phyloP scores from a whole-genome alignment of 2,797 vertebrate genomes.

The Spatula versicolor region DNA sequence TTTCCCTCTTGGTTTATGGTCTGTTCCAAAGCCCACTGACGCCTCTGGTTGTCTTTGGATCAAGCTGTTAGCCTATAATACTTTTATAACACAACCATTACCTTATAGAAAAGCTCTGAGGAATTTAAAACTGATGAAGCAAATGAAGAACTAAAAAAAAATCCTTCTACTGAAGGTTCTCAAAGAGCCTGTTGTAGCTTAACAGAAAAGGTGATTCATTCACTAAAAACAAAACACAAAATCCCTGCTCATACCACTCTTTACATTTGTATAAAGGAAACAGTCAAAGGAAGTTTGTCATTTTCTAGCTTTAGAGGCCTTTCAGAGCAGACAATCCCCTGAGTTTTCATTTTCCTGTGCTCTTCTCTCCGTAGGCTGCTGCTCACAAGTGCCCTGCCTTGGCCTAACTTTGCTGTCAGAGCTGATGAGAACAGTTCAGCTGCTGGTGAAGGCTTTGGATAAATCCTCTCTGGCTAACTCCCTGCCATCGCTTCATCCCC shows the following conservation, averaged over 20 bases:
- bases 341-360: background rate
- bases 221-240: background rate
- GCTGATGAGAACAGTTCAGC: background rate
- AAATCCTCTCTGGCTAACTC: background rate
- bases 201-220: background rate
- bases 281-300: background rate
- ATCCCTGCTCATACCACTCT: background rate
- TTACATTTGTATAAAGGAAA: background rate
- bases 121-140: slow-evolving; percentile 33
- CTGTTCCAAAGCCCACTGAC: slow-evolving; percentile 48
- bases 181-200: background rate
- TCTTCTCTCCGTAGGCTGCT: background rate
- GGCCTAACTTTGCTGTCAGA: background rate
- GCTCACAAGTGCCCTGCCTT: background rate
- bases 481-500: background rate
- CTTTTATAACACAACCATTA: slow-evolving; percentile 38
- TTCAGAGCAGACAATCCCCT: background rate
- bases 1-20: slow-evolving; percentile 11
- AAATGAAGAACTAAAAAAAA: background rate
- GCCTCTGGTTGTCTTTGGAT: slow-evolving; percentile 40
- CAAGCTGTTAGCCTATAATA: background rate
- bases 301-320: background rate
- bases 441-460: background rate
- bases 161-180: background rate
- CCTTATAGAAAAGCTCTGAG: slow-evolving; percentile 12